Evolutionary conservation across 1,140 invertebrate genomes (phyloP).

Genomic region (Arctopsyche grandis): DNA sequence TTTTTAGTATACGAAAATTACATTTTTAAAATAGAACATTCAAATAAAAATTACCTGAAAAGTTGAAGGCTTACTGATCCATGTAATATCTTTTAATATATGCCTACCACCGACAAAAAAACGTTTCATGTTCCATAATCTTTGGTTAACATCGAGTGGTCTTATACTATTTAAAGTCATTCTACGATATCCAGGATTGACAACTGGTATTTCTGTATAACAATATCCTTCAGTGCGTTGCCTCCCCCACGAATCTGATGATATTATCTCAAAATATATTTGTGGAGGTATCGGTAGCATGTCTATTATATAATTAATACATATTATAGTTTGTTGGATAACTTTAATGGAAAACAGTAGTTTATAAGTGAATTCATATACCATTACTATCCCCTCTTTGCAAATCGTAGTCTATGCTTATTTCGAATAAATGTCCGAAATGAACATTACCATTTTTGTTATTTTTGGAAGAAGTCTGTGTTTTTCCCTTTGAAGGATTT

Average conservation of each 20-base stretch:
- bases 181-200: slow-evolving; percentile 55
- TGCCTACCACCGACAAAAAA: slow-evolving; percentile 64
- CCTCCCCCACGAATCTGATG: slow-evolving; percentile 60
- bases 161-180: slow-evolving; percentile 57
- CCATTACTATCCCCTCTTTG: slow-evolving; percentile 13
- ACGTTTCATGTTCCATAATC: slow-evolving; percentile 58
- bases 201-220: slow-evolving; percentile 56
- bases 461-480: slow-evolving; percentile 56
- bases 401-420: slow-evolving; percentile 42
- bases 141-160: slow-evolving; percentile 58
- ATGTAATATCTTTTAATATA: slow-evolving; percentile 60
- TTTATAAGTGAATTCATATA: background rate
- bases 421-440: slow-evolving; percentile 50
- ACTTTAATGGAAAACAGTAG: background rate
- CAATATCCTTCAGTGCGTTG: slow-evolving; percentile 63
- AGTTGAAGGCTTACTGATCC: slow-evolving; percentile 11
- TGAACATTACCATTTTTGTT: slow-evolving; percentile 44
- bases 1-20: background rate
- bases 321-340: background rate
- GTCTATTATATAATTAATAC: slow-evolving; percentile 9
- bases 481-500: slow-evolving; percentile 33
- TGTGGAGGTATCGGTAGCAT: slow-evolving; percentile 36
- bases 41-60: slow-evolving; percentile 1
- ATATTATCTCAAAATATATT: slow-evolving; percentile 62
- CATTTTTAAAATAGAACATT: background rate